These are phyloP conservation scores for Hofmannophila pseudospretella DNA, from an alignment of 2,888 invertebrate genomes.

Conservation along the genomic window DNA sequence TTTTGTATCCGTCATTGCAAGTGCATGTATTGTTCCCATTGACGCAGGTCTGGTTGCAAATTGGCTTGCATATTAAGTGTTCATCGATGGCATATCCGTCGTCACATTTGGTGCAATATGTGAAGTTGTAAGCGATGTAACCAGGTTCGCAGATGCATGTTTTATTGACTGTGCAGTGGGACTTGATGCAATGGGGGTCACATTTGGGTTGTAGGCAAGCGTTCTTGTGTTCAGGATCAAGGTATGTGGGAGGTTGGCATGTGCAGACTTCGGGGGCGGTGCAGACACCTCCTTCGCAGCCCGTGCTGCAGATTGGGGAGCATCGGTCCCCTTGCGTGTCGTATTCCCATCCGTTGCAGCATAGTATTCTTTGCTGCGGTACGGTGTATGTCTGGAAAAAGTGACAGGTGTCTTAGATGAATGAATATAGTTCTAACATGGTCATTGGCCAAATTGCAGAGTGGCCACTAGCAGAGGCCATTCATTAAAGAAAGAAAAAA, in stretches of 20 bases:
- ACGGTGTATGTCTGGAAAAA: conserved; percentile 40
- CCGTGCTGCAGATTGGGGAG: conserved; percentile 65
- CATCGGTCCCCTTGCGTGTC: conserved; percentile 48
- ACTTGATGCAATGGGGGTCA: conserved; percentile 46
- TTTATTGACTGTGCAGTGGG: conserved; percentile 43
- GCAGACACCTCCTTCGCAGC: conserved; percentile 65
- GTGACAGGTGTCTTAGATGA: background rate
- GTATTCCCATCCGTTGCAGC: conserved; percentile 64
- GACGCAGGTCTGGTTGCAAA: conserved; percentile 10
- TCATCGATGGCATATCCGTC: conserved; percentile 28
- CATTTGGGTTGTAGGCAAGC: conserved; percentile 46
- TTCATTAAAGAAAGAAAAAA: too few relatives aligned
- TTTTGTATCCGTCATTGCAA: conserved; percentile 25
- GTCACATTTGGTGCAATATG: conserved; percentile 44
- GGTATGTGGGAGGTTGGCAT: conserved; percentile 44
- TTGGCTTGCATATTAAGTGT: conserved; percentile 24
- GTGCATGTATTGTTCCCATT: conserved; percentile 34
- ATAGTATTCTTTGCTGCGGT: conserved; percentile 41
- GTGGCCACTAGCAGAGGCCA: too few relatives aligned
- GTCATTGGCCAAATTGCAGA: too few relatives aligned
- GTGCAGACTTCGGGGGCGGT: conserved; percentile 49
- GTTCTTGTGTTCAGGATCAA: conserved; percentile 43
- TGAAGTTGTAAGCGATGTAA: conserved; percentile 36
- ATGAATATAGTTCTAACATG: too few relatives aligned
- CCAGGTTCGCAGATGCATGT: conserved; percentile 46